Evolutionary conservation across 2,888 invertebrate species (phyloP).

Genomic region (Eudasyphora cyanicolor): DNA sequence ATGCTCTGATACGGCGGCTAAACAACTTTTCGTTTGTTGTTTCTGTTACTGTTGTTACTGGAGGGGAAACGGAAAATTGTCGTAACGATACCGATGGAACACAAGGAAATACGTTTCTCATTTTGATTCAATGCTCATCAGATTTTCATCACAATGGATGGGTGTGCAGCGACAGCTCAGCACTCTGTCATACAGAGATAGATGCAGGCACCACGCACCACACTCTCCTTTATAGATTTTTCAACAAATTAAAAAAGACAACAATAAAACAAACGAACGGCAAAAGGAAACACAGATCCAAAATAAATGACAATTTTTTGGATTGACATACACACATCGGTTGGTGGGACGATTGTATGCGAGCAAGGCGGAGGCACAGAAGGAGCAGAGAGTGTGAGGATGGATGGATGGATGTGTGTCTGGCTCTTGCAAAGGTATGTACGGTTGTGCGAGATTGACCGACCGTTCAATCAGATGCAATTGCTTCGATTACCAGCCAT

Average conservation of each 20-base stretch:
- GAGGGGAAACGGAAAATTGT: slow-evolving; percentile 41
- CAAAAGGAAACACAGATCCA: slow-evolving; percentile 16
- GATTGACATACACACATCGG: not conserved
- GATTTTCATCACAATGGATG: slow-evolving; percentile 26
- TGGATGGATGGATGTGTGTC: not conserved
- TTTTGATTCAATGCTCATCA: slow-evolving; percentile 63
- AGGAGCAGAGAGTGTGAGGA: not conserved
- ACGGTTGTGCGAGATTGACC: not conserved
- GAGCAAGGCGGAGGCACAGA: too few relatives aligned
- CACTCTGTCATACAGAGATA: slow-evolving; percentile 6
- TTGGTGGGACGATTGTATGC: not conserved
- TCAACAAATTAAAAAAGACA: slow-evolving; percentile 9
- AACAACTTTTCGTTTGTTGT: slow-evolving; percentile 75
- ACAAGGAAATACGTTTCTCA: slow-evolving; percentile 54
- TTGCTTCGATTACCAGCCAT: not conserved
- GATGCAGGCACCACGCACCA: too few relatives aligned
- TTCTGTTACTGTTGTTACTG: too few relatives aligned
- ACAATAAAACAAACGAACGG: slow-evolving; percentile 18
- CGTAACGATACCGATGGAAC: slow-evolving; percentile 44
- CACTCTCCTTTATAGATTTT: slow-evolving; percentile 24
- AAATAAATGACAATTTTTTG: slow-evolving; percentile 20
- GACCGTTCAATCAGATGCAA: slow-evolving; percentile 6
- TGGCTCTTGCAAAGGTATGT: slow-evolving; percentile 2
- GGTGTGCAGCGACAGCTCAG: slow-evolving; percentile 5
- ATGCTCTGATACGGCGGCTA: slow-evolving; percentile 71